Evolutionary conservation across 1,140 invertebrate genomes (phyloP).

Genomic region (Bombus confusus): DNA sequence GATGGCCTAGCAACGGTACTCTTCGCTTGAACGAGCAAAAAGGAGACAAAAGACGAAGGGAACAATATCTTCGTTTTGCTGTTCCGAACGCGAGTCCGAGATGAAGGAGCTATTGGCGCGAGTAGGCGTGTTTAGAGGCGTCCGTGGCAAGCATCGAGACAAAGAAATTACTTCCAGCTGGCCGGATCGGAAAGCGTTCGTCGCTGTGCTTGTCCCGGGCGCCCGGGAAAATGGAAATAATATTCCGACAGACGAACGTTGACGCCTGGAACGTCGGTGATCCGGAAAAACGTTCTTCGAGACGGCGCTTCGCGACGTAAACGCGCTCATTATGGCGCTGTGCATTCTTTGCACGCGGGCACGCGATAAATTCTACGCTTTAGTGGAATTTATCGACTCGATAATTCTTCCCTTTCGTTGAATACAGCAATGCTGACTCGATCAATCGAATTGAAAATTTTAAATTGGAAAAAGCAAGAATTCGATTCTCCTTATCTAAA

Average conservation of each 20-base stretch:
- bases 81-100: background rate
- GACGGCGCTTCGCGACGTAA: background rate
- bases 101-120: background rate
- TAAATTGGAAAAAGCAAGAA: background rate
- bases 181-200: conserved; percentile 17
- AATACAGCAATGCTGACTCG: background rate
- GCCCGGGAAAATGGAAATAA: conserved; percentile 4
- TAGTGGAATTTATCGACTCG: background rate
- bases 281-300: background rate
- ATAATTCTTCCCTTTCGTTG: background rate
- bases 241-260: background rate
- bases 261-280: conserved; percentile 5
- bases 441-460: background rate
- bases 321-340: background rate
- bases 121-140: background rate
- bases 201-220: background rate
- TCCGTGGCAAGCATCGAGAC: background rate
- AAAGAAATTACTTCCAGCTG: conserved; percentile 31
- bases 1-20: background rate
- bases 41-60: background rate
- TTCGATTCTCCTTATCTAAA: background rate
- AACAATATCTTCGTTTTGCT: background rate
- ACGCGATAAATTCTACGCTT: background rate
- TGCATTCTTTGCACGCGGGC: background rate
- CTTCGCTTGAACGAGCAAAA: background rate